Evolutionary conservation across 92 coral and sea anemone species (phyloP), one percentile per base, ranked within the genome.

Genomic region (Umimayanthus chanpuru): DNA sequence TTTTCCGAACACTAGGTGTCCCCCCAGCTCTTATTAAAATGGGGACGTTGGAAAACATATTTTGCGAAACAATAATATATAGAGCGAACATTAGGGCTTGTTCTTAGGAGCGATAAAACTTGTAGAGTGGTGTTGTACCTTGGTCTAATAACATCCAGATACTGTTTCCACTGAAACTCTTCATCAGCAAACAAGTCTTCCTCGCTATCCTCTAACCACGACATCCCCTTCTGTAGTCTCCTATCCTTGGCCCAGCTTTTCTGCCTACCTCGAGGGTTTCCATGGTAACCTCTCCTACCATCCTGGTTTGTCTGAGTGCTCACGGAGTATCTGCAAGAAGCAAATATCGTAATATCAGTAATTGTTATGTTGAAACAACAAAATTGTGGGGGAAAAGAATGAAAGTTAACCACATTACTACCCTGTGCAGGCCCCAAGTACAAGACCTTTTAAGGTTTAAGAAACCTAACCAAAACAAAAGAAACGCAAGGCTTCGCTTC

Each of bases 221-320:
- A 93, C 76, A 28, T 91, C n/a, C 61, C 78, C 86, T 94, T 94
- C 47, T 88, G 86, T 9, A 90, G 77, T 77, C 96, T 89, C 76
- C 89, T 90, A 41, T 93, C 92, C 73, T 95, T 93, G 14, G 90
- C 90, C 75, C 25, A 12, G 72, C 94, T 93, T 84, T 92, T 95
- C 79, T 90, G 77, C 41, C 89, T 78, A 49, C 89, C 81, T 78
- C 90, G 47, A 29, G 82, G 76, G 89, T 90, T 90, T 16, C 74
- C 86, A 67, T 78, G 91, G 16, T 81, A 49, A 44, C 44, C 89
- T 78, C 77, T 66, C 47, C 77, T 82, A 7, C 21, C 18, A 38
- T 85, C 30, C 85, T 79, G 67, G 47, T 38, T 76, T 73, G 40
- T 5, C 70, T 32, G 71, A 25, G 71, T 14, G 26, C 74, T 49